These are phyloP conservation scores for Ceriagrion tenellum DNA, from an alignment of 2,888 invertebrate genomes.

Conservation along the genomic window DNA sequence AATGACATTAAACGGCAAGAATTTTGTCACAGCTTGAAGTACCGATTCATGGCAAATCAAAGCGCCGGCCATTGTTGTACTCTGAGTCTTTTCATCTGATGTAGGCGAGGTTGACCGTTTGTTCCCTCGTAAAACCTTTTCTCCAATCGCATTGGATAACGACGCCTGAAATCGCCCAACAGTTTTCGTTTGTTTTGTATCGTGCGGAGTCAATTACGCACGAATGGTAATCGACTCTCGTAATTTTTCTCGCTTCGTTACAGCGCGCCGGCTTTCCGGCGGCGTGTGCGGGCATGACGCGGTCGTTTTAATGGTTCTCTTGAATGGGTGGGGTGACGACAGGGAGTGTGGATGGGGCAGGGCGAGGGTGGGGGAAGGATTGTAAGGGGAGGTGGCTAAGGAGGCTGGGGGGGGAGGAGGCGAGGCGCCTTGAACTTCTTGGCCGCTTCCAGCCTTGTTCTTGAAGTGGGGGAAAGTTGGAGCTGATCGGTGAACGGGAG, in stretches of 20 bases:
- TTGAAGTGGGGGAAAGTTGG: neutral
- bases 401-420: neutral
- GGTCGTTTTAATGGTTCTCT: neutral
- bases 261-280: neutral
- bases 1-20: too few species aligned
- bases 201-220: neutral
- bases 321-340: neutral
- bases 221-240: neutral
- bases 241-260: neutral
- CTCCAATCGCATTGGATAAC: too few species aligned
- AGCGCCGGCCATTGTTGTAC: too few species aligned
- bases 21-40: too few species aligned
- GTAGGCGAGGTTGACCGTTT: too few species aligned
- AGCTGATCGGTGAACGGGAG: neutral
- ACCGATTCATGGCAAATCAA: too few species aligned
- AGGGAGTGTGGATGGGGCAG: neutral
- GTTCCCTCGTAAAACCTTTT: too few species aligned
- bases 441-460: neutral
- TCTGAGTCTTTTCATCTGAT: too few species aligned
- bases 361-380: neutral
- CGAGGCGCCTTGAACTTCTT: conserved; percentile 26
- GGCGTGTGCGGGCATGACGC: neutral
- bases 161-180: too few species aligned
- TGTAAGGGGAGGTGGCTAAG: neutral
- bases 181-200: neutral